Base-by-base conservation (phyloP, 1,140 invertebrate genomes). In the Apis dorsata region DNA sequence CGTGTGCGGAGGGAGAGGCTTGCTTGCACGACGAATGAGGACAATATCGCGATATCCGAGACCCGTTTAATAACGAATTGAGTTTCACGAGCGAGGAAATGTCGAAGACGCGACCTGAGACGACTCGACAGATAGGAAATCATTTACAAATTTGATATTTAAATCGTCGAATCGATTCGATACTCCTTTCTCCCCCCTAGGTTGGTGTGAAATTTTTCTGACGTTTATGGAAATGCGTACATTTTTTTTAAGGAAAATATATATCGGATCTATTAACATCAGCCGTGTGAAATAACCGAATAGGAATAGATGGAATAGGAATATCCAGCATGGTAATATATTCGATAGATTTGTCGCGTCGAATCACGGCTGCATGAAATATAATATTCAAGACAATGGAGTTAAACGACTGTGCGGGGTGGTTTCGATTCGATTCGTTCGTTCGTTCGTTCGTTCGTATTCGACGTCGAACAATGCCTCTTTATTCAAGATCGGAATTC, bases 361-460 rank as follows among this genome's bases (percentile, higher is more conserved):
- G 73, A 34, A 82, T 62, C 55, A 74, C 55, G 49, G 15, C 65
- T 19, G 57, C 24, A 21, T 57, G 80, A 62, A 51, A 75, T 69
- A 77, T 82, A 82, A 82, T 81, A 81, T 82, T 77, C 49, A 74
- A 24, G 19, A 82, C 63, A 82, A 77, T 77, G 24, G 80, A 77
- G 21, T 24, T 74, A 65, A 77, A 75, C 80, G 55, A 17, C 24
- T 66, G 49, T 44, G 44, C 34, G 0, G 34, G 34, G 34, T 44
- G 2, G 34, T 44, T 7, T 44, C 34, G 34, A 44, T 44, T 44
- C 34, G 55, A 57, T 80, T 73, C 60, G 66, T 80, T 80, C 51
- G n/a, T 69, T 76, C 55, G 24, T 82, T 77, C 49, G 71, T 82
- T 82, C 55, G 19, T 69, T 76, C 63, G 49, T 62, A 77, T 82